A percentile compares a stretch with the other conserved stretches of the same genome.
These are phyloP conservation scores for Athetis lepigone DNA, from an alignment of 2,888 invertebrate genomes.

Conservation along the genomic window DNA sequence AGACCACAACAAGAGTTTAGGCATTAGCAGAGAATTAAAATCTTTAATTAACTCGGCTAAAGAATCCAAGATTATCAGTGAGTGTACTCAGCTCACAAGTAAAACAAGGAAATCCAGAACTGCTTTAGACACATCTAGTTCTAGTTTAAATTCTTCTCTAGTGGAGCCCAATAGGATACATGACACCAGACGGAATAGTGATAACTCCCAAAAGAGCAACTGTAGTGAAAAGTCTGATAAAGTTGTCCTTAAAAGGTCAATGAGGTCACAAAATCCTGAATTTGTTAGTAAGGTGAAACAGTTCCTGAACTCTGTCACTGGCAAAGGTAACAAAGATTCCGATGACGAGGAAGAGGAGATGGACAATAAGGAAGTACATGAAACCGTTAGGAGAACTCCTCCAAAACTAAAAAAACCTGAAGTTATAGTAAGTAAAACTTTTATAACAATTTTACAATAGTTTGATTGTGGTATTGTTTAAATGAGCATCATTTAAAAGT, in stretches of 20 bases:
- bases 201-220: conserved; percentile 80
- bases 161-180: conserved; percentile 77
- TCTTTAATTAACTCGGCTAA: conserved; percentile 92
- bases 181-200: conserved; percentile 77
- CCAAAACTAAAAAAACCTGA: conserved; percentile 70
- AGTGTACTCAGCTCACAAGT: conserved; percentile 89
- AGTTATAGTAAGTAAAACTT: conserved; percentile 58
- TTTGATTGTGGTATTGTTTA: conserved; percentile 6
- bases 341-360: conserved; percentile 75
- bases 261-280: conserved; percentile 92
- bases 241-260: conserved; percentile 82
- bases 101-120: conserved; percentile 86
- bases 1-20: conserved; percentile 82
- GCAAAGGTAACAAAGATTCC: conserved; percentile 75
- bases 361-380: conserved; percentile 62
- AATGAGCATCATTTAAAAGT: conserved; percentile 3
- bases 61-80: conserved; percentile 92
- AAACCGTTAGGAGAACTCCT: conserved; percentile 56
- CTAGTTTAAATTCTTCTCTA: conserved; percentile 81
- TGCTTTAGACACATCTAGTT: conserved; percentile 84
- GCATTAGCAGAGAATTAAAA: conserved; percentile 91
- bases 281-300: conserved; percentile 91
- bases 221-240: conserved; percentile 83
- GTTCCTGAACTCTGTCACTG: conserved; percentile 90
- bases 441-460: not conserved